Conservation (phyloP, 2,888 invertebrate species). For the Hydrotaea diabolus region DNA sequence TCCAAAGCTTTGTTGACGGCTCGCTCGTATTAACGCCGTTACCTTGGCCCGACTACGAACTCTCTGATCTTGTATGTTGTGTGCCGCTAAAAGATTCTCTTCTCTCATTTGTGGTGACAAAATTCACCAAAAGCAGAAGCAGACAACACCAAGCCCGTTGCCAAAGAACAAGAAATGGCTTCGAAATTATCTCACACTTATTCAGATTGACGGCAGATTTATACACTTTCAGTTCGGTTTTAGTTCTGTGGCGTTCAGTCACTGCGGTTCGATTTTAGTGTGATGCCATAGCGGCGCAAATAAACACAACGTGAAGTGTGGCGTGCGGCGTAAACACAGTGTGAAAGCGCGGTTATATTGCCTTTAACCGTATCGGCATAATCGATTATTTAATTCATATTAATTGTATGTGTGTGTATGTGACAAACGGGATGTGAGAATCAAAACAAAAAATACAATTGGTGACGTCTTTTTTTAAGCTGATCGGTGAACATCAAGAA, state of each 20-base stretch:
- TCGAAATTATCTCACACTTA: background rate
- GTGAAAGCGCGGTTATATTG: background rate
- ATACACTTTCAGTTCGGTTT: background rate
- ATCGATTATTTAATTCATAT: background rate
- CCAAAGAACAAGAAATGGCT: constrained; percentile 1
- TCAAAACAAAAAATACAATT: background rate
- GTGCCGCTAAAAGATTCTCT: background rate
- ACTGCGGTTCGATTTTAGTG: background rate
- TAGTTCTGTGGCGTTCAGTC: background rate
- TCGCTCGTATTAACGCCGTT: background rate
- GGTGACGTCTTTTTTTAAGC: background rate
- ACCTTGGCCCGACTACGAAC: background rate
- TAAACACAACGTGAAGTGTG: constrained; percentile 10
- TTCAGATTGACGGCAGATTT: background rate
- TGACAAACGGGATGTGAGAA: no score
- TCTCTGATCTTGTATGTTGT: constrained; percentile 1
- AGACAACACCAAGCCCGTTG: background rate
- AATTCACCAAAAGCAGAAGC: background rate
- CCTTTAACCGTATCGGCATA: background rate
- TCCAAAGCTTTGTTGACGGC: no score
- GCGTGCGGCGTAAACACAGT: background rate
- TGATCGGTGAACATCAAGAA: no score
- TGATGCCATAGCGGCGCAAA: constrained; percentile 3
- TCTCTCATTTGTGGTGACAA: constrained; percentile 14
- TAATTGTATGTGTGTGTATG: no score